Conservation (phyloP, 2,888 invertebrate genomes). For the Chironomus tentans region DNA sequence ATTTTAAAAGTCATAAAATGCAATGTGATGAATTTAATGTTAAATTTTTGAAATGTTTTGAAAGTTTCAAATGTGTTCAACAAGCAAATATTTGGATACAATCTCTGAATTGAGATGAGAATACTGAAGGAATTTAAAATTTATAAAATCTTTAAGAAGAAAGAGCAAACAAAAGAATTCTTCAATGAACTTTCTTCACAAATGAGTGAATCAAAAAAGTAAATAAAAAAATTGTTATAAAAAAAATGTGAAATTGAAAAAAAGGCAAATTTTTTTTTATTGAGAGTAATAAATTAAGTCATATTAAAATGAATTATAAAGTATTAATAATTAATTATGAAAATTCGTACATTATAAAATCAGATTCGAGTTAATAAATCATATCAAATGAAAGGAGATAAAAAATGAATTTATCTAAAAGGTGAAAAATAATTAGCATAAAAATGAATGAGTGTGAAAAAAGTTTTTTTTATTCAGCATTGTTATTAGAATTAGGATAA, state of each 20-base stretch:
- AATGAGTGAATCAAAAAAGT: neutral
- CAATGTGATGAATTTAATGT: too few relatives aligned
- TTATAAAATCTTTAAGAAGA: conserved; percentile 22
- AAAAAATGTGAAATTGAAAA: neutral
- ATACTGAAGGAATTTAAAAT: conserved; percentile 13
- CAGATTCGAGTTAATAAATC: neutral
- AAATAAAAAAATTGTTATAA: neutral
- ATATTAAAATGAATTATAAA: neutral
- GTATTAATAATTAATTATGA: too few relatives aligned
- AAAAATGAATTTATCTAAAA: neutral
- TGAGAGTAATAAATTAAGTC: neutral
- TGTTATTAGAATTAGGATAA: too few relatives aligned
- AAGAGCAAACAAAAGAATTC: neutral
- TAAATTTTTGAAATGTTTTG: too few relatives aligned
- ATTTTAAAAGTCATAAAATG: too few relatives aligned
- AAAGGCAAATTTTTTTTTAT: neutral
- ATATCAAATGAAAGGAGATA: neutral
- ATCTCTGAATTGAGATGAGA: conserved; percentile 13
- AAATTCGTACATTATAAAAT: too few relatives aligned
- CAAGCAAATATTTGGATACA: neutral
- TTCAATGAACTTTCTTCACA: too few relatives aligned
- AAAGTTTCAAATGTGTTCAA: too few relatives aligned
- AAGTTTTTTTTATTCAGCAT: neutral
- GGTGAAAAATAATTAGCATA: neutral
- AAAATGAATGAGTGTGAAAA: neutral